phyloP scores from a whole-genome alignment of 2,113 vertebrate genomes.

The Petroica traversi region DNA sequence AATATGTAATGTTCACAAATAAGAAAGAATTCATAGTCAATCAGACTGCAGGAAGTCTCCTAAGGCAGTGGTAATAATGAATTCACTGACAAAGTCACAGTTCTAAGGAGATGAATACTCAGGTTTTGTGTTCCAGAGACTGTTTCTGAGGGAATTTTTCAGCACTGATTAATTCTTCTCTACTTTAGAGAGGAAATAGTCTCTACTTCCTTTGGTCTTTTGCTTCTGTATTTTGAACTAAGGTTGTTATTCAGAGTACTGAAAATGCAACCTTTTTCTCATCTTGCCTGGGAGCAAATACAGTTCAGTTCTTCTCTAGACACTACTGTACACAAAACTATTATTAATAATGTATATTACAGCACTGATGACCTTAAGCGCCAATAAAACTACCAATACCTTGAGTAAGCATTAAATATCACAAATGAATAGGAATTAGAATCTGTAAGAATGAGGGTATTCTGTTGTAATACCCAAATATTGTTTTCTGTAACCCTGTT shows the following conservation, averaged over 20 bases:
- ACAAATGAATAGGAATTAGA: not conserved
- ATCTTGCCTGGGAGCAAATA: not conserved
- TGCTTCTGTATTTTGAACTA: not conserved
- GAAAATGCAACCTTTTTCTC: not conserved
- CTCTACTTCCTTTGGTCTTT: not conserved
- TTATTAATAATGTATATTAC: not conserved
- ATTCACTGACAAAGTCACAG: not conserved
- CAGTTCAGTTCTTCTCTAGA: not conserved
- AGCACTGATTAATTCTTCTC: not conserved
- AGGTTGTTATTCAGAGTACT: not conserved
- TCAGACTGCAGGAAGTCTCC: not conserved
- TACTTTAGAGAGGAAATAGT: not conserved
- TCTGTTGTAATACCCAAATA: not conserved
- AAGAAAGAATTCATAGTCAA: not conserved
- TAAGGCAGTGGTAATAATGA: not conserved
- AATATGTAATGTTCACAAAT: not conserved
- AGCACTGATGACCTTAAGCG: not conserved
- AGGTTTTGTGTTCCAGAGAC: not conserved
- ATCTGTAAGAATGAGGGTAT: not conserved
- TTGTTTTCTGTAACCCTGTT: not conserved
- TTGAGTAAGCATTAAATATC: not conserved
- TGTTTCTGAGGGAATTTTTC: not conserved
- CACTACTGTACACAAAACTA: not conserved
- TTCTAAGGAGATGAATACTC: not conserved
- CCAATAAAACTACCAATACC: not conserved